Percentiles rank a stretch among this genome's conserved stretches.
Conservation (phyloP, 2,888 invertebrate genomes). For the Drosophila pegasa region DNA sequence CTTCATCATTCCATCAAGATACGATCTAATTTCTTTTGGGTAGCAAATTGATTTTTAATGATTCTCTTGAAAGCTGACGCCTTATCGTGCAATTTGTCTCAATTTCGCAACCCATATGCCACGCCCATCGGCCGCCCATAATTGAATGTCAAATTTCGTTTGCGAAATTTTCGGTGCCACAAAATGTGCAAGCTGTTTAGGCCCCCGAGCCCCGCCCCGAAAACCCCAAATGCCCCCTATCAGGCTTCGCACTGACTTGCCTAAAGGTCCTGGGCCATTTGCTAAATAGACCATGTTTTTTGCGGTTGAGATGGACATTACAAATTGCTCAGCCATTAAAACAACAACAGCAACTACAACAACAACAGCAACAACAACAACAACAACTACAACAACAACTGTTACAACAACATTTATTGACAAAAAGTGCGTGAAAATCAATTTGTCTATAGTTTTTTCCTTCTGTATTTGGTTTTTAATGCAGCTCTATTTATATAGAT, state of each 20-base stretch:
- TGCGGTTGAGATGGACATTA: constrained; percentile 49
- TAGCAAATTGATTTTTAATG: constrained; percentile 45
- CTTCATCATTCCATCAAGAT: constrained; percentile 2
- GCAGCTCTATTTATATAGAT: constrained; percentile 25
- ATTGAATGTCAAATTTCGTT: constrained; percentile 21
- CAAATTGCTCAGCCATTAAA: constrained; percentile 55
- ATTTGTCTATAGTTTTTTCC: constrained; percentile 59
- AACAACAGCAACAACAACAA: constrained; percentile 8
- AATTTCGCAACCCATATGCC: constrained; percentile 1
- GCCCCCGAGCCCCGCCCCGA: not conserved
- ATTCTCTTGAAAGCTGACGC: constrained; percentile 32
- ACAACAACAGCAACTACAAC: constrained; percentile 22
- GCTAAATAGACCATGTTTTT: constrained; percentile 42
- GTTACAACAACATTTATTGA: constrained; percentile 34
- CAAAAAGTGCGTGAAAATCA: constrained; percentile 63
- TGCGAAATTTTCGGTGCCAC: constrained; percentile 12
- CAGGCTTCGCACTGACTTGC: no score
- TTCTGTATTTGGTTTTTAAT: constrained; percentile 10
- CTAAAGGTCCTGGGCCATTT: constrained; percentile 30
- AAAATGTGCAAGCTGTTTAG: constrained; percentile 19
- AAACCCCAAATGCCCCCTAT: not conserved
- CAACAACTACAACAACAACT: constrained; percentile 32
- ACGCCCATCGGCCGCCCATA: constrained; percentile 5
- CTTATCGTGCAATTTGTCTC: constrained; percentile 33
- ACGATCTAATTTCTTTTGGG: constrained; percentile 4